Evolutionary conservation across 1,140 invertebrate genomes (phyloP).

Genomic region (silkworm (Bombyx mori)): ASM3026992v2 NC_085125.1:580001-580500

Average conservation of each 20-base stretch:
- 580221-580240: slow-evolving; percentile 3
- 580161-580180: neutral
- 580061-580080: neutral
- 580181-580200: neutral
- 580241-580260: slow-evolving; percentile 13
- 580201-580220: neutral
- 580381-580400: no score
- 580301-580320: slow-evolving; percentile 2
- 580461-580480: no score
- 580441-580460: no score
- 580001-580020: no score
- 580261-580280: slow-evolving; percentile 12
- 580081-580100: neutral
- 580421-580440: no score
- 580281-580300: slow-evolving; percentile 14
- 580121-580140: neutral
- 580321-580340: slow-evolving; percentile 3
- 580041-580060: neutral
- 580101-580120: neutral
- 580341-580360: neutral
- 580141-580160: neutral
- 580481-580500: no score
- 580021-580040: neutral
- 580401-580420: no score
- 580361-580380: no score